A percentile compares a stretch with the other conserved stretches of the same genome.
phyloP scores from a whole-genome alignment of 2,888 invertebrate genomes.

The Andrena chrysosceles region DNA sequence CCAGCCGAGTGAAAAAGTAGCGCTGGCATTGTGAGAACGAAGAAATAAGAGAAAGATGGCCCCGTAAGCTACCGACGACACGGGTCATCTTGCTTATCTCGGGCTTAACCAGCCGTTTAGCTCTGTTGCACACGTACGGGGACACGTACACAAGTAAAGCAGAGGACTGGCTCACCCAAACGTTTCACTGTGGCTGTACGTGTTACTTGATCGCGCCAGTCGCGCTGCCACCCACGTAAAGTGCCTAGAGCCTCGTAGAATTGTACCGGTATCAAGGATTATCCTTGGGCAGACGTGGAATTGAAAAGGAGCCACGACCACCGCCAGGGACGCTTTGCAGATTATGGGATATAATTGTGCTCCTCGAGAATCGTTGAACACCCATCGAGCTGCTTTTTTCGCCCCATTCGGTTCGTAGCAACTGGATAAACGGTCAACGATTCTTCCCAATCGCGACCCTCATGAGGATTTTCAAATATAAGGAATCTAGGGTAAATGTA shows the following conservation, averaged over 20 bases:
- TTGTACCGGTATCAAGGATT: slow-evolving; percentile 57
- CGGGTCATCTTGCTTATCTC: slow-evolving; percentile 68
- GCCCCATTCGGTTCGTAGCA: neutral
- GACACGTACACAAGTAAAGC: slow-evolving; percentile 12
- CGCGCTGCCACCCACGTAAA: slow-evolving; percentile 50
- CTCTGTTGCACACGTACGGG: slow-evolving; percentile 49
- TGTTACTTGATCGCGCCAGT: slow-evolving; percentile 51
- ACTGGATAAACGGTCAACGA: neutral
- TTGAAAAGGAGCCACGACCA: slow-evolving; percentile 43
- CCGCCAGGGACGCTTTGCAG: neutral
- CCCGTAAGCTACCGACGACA: slow-evolving; percentile 66
- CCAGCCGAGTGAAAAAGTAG: slow-evolving; percentile 35
- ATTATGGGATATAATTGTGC: slow-evolving; percentile 38
- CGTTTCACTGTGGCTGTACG: slow-evolving; percentile 24
- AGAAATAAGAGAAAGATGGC: slow-evolving; percentile 66
- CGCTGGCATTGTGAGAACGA: slow-evolving; percentile 48
- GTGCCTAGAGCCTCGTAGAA: slow-evolving; percentile 35
- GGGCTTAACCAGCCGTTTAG: slow-evolving; percentile 68
- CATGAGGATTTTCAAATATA: too few relatives aligned
- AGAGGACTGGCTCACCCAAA: slow-evolving; percentile 2
- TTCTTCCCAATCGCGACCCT: neutral
- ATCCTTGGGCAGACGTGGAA: slow-evolving; percentile 34
- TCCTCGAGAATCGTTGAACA: slow-evolving; percentile 4
- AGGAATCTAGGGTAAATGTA: too few relatives aligned
- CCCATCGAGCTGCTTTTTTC: neutral